Conservation (phyloP, 2,888 invertebrate species). For the Odontocolon sp. region DNA sequence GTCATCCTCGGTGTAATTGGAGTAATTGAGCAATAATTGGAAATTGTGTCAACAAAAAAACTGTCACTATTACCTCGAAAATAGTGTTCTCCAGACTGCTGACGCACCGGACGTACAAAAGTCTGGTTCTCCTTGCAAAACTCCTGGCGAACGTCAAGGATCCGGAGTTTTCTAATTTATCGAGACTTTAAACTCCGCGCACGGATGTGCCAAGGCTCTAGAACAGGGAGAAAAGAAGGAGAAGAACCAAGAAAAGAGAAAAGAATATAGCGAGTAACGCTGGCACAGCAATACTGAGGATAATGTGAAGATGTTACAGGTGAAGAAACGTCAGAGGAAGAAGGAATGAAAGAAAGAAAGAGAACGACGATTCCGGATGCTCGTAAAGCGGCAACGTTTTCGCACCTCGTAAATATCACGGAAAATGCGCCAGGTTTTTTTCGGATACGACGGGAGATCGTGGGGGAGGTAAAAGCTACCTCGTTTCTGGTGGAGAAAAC, state of each 20-base stretch:
- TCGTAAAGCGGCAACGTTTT: constrained; percentile 64
- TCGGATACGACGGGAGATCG: constrained; percentile 48
- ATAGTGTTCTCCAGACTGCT: background rate
- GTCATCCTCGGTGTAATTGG: no score
- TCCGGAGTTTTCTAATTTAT: constrained; percentile 45
- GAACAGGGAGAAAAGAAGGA: background rate
- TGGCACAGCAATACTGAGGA: background rate
- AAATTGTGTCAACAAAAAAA: no score
- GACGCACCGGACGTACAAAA: background rate
- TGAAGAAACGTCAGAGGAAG: no score
- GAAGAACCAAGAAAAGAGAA: background rate
- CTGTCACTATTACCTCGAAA: no score
- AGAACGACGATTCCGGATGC: constrained; percentile 43
- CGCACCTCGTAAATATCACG: constrained; percentile 64
- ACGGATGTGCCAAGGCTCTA: background rate
- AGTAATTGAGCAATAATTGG: no score
- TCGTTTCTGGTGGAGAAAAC: background rate
- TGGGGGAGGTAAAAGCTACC: constrained; percentile 10
- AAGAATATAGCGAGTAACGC: background rate
- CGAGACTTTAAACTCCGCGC: background rate
- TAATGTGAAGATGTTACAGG: constrained; percentile 34
- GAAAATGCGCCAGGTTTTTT: constrained; percentile 55
- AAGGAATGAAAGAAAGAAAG: background rate
- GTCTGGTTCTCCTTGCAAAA: no score
- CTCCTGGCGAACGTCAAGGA: background rate